These are phyloP conservation scores for Nomia melanderi DNA, from an alignment of 1,140 invertebrate genomes.

Conservation along the genomic window DNA sequence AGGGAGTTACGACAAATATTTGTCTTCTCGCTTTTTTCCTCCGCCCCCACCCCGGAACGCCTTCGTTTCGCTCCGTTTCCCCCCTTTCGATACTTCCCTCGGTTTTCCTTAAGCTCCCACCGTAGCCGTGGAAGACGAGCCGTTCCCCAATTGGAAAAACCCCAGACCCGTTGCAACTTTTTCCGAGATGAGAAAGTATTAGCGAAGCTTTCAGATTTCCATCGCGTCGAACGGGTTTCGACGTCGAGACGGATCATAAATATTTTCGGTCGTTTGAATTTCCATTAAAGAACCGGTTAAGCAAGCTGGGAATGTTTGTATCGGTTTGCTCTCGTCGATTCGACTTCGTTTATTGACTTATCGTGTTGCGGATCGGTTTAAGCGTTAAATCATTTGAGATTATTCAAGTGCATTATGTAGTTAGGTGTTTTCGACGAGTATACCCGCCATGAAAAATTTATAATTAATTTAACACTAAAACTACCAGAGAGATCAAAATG, in stretches of 20 bases:
- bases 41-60: background rate
- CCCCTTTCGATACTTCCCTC: slow-evolving; percentile 12
- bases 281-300: too few species aligned
- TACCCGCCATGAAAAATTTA: too few species aligned
- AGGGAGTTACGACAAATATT: slow-evolving; percentile 59
- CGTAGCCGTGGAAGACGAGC: too few species aligned
- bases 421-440: too few species aligned
- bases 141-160: background rate
- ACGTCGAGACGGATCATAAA: background rate
- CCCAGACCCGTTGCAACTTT: background rate
- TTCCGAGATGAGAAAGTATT: background rate
- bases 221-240: background rate
- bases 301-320: too few species aligned
- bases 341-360: too few species aligned
- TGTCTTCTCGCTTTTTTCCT: slow-evolving; percentile 46
- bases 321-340: too few species aligned
- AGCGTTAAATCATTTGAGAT: too few species aligned
- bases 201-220: background rate
- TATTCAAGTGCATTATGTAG: too few species aligned
- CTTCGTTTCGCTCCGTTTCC: background rate
- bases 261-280: background rate
- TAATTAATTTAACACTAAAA: too few species aligned
- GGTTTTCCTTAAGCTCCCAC: slow-evolving; percentile 17
- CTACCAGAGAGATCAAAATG: too few species aligned
- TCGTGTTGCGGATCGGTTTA: too few species aligned